Percentiles rank a stretch among this genome's conserved stretches.
Evolutionary conservation across 2,113 vertebrate species (phyloP).

Genomic region (Urocolius indicus): DNA sequence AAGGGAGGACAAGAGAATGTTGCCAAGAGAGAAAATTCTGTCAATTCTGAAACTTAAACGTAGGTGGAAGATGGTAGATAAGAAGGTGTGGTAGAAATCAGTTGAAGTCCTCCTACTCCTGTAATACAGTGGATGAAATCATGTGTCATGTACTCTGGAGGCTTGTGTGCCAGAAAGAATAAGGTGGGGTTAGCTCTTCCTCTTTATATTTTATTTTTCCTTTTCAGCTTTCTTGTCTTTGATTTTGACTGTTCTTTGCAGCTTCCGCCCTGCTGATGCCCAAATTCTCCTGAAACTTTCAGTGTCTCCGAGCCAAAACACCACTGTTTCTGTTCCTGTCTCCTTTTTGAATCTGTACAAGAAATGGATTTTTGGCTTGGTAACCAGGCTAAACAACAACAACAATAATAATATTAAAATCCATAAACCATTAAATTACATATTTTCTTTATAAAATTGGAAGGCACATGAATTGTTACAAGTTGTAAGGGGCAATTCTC

Average conservation of each 20-base stretch:
- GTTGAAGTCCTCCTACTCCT: conserved; percentile 15
- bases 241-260: background rate
- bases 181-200: background rate
- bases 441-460: background rate
- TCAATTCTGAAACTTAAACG: background rate
- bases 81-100: conserved; percentile 28
- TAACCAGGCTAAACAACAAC: background rate
- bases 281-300: background rate
- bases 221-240: conserved; percentile 23
- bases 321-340: background rate
- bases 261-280: background rate
- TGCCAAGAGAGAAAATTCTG: conserved; percentile 32
- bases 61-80: conserved; percentile 64
- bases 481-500: background rate
- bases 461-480: background rate
- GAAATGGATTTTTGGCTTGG: background rate
- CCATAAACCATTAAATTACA: background rate
- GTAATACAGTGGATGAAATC: background rate
- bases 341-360: background rate
- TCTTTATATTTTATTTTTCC: background rate
- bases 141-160: background rate
- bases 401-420: background rate
- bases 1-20: background rate
- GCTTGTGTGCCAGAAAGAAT: conserved; percentile 5
- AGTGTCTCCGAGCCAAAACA: background rate